phyloP scores from a whole-genome alignment of 2,113 vertebrate genomes.

The Myanophis thanlyinensis region DNA sequence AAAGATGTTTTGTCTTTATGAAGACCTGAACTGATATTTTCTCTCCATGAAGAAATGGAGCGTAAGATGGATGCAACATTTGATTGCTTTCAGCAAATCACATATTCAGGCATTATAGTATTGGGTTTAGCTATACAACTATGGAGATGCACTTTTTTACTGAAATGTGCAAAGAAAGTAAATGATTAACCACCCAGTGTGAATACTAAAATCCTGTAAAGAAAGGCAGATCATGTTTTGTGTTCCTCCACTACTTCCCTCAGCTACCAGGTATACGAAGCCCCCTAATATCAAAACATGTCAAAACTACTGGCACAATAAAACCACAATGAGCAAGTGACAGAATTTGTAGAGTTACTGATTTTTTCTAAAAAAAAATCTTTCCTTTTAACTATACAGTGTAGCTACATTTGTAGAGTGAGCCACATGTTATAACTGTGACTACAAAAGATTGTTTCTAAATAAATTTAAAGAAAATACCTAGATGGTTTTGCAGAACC shows the following conservation, averaged over 20 bases:
- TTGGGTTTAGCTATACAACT: not conserved
- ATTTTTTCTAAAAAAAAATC: no score
- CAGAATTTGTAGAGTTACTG: not conserved
- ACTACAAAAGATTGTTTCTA: not conserved
- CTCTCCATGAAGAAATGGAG: not conserved
- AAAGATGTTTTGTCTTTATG: not conserved
- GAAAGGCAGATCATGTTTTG: not conserved
- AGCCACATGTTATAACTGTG: not conserved
- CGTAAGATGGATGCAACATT: not conserved
- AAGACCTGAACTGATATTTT: not conserved
- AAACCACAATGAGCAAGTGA: not conserved
- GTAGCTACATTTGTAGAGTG: no score
- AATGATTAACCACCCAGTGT: not conserved
- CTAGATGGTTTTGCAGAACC: not conserved
- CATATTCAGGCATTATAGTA: not conserved
- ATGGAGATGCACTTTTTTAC: not conserved
- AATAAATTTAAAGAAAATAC: not conserved
- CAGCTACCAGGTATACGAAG: not conserved
- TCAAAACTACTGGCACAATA: not conserved
- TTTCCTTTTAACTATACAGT: no score
- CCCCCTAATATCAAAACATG: not conserved
- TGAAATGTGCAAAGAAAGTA: not conserved
- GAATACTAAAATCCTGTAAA: not conserved
- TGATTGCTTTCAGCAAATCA: not conserved
- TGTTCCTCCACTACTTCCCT: not conserved